Evolutionary conservation across 2,888 invertebrate genomes (phyloP).

Genomic region (Monochamus alternatus): DNA sequence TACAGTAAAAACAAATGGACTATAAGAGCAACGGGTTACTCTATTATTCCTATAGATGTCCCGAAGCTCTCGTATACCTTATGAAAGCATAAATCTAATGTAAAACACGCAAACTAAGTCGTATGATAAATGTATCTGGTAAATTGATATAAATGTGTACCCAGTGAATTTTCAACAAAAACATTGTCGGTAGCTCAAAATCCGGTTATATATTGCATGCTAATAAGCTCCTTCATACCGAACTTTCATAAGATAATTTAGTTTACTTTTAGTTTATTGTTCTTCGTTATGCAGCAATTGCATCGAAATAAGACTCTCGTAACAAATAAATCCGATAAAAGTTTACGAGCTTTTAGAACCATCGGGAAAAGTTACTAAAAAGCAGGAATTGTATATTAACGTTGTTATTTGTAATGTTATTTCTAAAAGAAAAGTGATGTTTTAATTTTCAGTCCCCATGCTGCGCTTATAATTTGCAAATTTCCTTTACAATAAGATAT

Average conservation of each 20-base stretch:
- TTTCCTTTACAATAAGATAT: too few species aligned
- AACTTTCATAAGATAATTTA: slow-evolving; percentile 27
- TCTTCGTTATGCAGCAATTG: not conserved
- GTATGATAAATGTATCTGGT: slow-evolving; percentile 32
- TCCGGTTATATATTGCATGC: slow-evolving; percentile 37
- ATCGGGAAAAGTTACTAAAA: too few species aligned
- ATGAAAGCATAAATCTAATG: slow-evolving; percentile 9
- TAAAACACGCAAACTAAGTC: slow-evolving; percentile 22
- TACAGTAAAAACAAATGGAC: not conserved
- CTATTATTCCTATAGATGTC: not conserved
- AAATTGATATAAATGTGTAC: slow-evolving; percentile 41
- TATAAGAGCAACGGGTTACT: not conserved
- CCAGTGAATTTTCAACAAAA: slow-evolving; percentile 38
- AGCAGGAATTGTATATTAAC: too few species aligned
- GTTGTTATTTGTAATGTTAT: too few species aligned
- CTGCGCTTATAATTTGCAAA: too few species aligned
- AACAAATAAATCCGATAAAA: too few species aligned
- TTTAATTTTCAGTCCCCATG: too few species aligned
- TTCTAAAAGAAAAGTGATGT: too few species aligned
- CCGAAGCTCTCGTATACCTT: slow-evolving; percentile 1
- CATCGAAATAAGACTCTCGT: too few species aligned
- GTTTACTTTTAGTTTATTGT: not conserved
- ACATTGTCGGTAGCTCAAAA: slow-evolving; percentile 23
- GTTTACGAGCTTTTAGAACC: too few species aligned
- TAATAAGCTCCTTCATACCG: slow-evolving; percentile 25